Conservation (phyloP, 2,113 vertebrate species). For the Eulacestoma nigropectus region DNA sequence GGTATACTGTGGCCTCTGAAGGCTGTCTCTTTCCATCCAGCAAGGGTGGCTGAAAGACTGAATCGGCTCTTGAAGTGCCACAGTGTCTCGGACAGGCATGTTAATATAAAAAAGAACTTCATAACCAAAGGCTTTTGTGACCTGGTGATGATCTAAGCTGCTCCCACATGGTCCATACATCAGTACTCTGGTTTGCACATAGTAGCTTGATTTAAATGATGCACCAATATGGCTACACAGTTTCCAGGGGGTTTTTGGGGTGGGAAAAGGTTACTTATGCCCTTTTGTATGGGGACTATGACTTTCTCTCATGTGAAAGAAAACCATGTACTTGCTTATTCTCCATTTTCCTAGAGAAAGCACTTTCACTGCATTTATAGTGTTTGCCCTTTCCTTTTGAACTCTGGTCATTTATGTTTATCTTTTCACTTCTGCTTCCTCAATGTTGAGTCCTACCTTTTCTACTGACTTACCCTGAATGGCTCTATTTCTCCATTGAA, state of each 20-base stretch:
- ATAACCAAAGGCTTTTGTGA: rapidly evolving
- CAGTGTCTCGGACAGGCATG: not conserved
- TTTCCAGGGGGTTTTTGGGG: not conserved
- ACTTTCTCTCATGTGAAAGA: not conserved
- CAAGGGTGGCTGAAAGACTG: not conserved
- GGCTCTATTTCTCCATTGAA: not conserved
- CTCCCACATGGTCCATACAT: rapidly evolving
- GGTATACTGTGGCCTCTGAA: not conserved
- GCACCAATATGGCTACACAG: not conserved
- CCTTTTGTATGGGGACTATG: not conserved
- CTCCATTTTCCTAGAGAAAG: not conserved
- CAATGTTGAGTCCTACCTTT: not conserved
- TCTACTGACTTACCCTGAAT: not conserved
- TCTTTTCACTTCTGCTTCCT: not conserved
- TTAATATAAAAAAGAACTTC: not conserved
- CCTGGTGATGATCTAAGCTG: not conserved
- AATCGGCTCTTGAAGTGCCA: not conserved
- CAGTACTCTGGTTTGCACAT: not conserved
- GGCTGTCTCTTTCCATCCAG: not conserved
- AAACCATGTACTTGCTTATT: not conserved
- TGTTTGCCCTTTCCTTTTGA: not conserved
- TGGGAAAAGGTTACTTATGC: not conserved
- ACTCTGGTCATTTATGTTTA: not conserved
- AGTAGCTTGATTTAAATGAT: not conserved
- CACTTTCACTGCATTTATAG: not conserved